These are phyloP conservation scores for Trachemys scripta DNA, from an alignment of 2,113 vertebrate species.

Conservation along the genomic window DNA sequence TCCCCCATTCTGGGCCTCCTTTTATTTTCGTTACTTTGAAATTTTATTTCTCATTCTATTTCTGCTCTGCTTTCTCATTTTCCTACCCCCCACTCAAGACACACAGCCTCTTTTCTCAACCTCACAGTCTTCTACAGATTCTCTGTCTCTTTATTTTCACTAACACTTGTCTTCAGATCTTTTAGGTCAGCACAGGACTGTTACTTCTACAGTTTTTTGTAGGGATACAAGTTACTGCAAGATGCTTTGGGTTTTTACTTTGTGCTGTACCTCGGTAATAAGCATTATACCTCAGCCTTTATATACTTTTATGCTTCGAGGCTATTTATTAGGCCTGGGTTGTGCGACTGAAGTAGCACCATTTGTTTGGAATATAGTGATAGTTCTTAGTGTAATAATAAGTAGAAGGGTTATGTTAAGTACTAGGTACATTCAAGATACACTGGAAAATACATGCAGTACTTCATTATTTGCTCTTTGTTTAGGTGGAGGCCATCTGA, in stretches of 20 bases:
- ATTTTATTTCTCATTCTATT: background rate
- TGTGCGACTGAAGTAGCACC: background rate
- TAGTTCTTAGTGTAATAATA: background rate
- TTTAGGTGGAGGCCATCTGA: constrained; percentile 78
- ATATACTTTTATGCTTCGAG: background rate
- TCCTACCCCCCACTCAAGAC: background rate
- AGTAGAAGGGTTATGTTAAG: background rate
- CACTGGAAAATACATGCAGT: background rate
- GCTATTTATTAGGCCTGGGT: background rate
- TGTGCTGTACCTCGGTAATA: background rate
- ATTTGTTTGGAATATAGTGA: background rate
- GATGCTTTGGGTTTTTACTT: background rate
- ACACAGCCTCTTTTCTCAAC: background rate
- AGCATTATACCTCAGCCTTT: background rate
- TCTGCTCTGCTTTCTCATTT: background rate
- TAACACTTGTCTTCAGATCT: accelerated
- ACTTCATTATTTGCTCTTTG: background rate
- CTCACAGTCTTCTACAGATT: background rate
- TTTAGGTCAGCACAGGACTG: background rate
- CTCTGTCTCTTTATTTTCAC: background rate
- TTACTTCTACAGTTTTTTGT: background rate
- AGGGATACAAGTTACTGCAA: background rate
- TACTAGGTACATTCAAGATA: background rate
- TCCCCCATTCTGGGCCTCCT: background rate
- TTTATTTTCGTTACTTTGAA: background rate